phyloP scores from a whole-genome alignment of 1,140 invertebrate genomes.

The Drosophila tani region DNA sequence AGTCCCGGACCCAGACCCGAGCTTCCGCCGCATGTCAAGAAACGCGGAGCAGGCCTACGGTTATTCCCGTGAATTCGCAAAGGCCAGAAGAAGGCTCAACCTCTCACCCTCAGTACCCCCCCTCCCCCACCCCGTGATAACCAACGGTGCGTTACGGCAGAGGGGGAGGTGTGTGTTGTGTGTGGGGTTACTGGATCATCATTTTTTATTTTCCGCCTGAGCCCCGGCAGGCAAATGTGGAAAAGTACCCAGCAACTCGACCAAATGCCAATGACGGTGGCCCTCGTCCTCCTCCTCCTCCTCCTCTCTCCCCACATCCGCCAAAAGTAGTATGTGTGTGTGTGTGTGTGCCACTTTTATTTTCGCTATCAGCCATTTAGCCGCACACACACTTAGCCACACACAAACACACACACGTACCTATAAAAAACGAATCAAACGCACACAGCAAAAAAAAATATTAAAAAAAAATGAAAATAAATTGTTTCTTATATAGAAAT shows the following conservation, averaged over 20 bases:
- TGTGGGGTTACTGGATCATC: constrained; percentile 68
- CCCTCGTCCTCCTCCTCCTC: neutral
- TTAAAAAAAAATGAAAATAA: neutral
- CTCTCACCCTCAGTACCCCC: neutral
- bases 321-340: constrained; percentile 13
- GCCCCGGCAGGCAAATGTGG: constrained; percentile 67
- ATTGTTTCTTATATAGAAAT: neutral
- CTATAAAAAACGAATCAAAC: neutral
- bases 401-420: neutral
- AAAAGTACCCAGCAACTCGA: constrained; percentile 57
- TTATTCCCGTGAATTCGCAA: constrained; percentile 68
- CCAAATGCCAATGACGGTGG: constrained; percentile 47
- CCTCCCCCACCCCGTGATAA: neutral
- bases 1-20: constrained; percentile 41
- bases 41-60: constrained; percentile 68
- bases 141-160: constrained; percentile 58
- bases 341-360: constrained; percentile 71
- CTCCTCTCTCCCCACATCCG: neutral
- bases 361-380: constrained; percentile 79
- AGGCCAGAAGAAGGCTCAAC: constrained; percentile 19
- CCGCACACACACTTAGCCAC: constrained; percentile 27
- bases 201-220: constrained; percentile 82
- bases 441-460: neutral
- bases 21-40: constrained; percentile 64
- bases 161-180: neutral